Percentiles rank a stretch among this genome's conserved stretches.
Conservation (phyloP, 2,797 vertebrate species). For the Falco rusticolus region DNA sequence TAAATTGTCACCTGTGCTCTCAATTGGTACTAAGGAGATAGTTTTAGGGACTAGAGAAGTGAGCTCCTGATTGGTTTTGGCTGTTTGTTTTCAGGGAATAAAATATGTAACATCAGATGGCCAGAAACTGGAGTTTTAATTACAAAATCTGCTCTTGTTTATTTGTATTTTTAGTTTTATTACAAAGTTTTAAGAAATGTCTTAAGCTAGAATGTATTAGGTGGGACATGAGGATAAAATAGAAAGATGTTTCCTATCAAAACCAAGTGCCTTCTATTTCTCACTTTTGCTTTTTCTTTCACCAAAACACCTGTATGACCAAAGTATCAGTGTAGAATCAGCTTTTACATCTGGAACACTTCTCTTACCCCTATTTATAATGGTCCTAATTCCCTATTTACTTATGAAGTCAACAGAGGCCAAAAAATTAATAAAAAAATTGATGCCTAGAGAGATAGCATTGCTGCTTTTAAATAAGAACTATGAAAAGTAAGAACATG, state of each 20-base stretch:
- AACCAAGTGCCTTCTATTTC: background rate
- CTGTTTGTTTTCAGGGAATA: background rate
- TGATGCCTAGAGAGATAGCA: background rate
- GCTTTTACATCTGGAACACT: background rate
- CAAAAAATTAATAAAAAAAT: background rate
- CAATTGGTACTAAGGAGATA: background rate
- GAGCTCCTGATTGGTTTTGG: background rate
- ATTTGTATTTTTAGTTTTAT: background rate
- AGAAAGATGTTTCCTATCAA: background rate
- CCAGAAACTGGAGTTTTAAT: background rate
- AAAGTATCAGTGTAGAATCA: background rate
- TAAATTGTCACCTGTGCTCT: background rate
- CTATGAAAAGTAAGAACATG: background rate
- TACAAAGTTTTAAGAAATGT: background rate
- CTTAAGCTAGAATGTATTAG: background rate
- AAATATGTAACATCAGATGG: background rate
- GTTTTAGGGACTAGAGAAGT: background rate
- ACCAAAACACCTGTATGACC: background rate
- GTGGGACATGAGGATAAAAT: background rate
- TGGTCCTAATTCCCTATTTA: background rate
- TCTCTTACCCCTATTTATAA: background rate
- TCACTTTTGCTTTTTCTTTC: background rate
- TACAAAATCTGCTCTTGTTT: background rate
- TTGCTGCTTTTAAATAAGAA: slow-evolving; percentile 29
- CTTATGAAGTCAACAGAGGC: background rate